Percentiles rank a stretch among this genome's conserved stretches.
Evolutionary conservation across 2,113 vertebrate species (phyloP).

Genomic region (Python bivittatus): DNA sequence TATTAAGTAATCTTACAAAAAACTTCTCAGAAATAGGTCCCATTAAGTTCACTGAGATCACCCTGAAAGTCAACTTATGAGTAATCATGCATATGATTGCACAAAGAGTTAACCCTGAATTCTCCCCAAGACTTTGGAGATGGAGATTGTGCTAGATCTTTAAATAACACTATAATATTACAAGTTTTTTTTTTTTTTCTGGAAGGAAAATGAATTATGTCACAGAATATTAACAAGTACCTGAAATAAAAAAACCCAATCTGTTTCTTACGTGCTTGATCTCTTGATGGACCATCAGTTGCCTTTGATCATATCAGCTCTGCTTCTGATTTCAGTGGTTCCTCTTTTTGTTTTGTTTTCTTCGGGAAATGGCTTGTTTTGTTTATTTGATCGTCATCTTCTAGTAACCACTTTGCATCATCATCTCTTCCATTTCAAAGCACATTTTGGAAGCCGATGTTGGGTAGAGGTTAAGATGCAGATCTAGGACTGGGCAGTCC

Average conservation of each 20-base stretch:
- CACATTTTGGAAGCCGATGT: too few species aligned
- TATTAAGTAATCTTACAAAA: background rate
- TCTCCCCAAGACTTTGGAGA: background rate
- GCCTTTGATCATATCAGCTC: background rate
- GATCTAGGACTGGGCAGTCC: too few species aligned
- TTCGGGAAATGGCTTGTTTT: background rate
- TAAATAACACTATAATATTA: background rate
- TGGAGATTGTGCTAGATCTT: background rate
- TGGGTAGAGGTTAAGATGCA: too few species aligned
- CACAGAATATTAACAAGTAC: background rate
- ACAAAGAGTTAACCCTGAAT: background rate
- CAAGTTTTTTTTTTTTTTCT: background rate
- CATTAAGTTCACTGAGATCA: background rate
- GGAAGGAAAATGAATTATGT: background rate
- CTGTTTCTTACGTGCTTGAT: background rate
- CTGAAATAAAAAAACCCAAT: background rate
- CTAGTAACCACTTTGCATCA: background rate
- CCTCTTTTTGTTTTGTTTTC: background rate
- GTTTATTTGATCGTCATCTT: background rate
- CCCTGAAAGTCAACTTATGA: background rate
- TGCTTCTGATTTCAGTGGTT: background rate
- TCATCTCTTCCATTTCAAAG: background rate
- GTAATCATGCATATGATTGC: too few species aligned
- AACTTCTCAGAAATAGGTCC: background rate
- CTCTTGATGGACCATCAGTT: background rate